Conservation (phyloP, 2,113 vertebrate species). For the Megaceryle maxima region DNA sequence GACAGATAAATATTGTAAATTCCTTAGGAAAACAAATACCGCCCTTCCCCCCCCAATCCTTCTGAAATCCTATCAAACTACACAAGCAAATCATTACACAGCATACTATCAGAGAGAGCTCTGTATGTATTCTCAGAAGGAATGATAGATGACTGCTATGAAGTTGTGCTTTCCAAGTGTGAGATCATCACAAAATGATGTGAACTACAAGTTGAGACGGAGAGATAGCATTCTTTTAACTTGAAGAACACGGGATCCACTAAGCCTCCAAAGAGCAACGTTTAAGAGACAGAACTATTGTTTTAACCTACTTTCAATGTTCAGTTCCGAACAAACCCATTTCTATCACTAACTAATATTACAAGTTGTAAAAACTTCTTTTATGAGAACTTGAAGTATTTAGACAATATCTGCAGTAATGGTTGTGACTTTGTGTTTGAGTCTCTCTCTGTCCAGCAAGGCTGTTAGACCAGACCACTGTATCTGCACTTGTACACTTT, state of each 20-base stretch:
- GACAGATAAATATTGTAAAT: neutral
- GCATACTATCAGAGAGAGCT: neutral
- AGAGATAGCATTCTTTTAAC: neutral
- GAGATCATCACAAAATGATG: neutral
- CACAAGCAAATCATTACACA: neutral
- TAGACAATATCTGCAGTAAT: neutral
- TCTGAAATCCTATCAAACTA: neutral
- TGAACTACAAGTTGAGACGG: neutral
- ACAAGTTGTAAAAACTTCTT: neutral
- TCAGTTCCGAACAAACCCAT: neutral
- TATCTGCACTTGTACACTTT: neutral
- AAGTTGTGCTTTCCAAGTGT: neutral
- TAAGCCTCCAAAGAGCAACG: neutral
- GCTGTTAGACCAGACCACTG: neutral
- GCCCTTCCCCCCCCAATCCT: neutral
- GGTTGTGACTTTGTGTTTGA: neutral
- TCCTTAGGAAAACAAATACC: neutral
- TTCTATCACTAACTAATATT: neutral
- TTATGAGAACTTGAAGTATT: neutral
- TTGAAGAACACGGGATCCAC: neutral
- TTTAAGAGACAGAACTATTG: neutral
- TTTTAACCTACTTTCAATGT: neutral
- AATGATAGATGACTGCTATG: neutral
- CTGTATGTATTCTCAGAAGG: neutral
- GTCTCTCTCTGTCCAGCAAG: neutral